These are phyloP conservation scores for Neelides sp. DNA, from an alignment of 1,140 invertebrate species.

Conservation along the genomic window DNA sequence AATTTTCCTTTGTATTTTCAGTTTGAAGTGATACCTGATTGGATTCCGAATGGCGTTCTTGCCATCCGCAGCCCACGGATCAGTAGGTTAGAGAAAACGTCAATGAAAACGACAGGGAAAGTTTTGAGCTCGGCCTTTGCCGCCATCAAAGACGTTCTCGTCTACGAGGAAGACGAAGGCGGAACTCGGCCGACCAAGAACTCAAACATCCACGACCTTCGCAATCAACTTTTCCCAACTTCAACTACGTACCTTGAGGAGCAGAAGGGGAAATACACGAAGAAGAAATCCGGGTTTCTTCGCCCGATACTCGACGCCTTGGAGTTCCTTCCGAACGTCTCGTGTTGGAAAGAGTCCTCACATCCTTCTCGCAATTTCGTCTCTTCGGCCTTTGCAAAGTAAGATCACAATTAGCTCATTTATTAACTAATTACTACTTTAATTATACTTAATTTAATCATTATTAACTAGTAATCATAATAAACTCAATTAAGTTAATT, in stretches of 20 bases:
- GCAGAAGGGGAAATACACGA: neutral
- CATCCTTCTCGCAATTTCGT: slow-evolving; percentile 15
- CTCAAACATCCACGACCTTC: neutral
- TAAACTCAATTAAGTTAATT: too few relatives aligned
- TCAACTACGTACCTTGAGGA: neutral
- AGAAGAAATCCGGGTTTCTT: neutral
- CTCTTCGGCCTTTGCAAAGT: slow-evolving; percentile 22
- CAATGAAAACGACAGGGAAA: slow-evolving; percentile 26
- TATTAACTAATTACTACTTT: too few relatives aligned
- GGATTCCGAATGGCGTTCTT: slow-evolving; percentile 28
- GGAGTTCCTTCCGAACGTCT: slow-evolving; percentile 18
- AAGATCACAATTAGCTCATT: neutral
- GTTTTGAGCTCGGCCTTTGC: slow-evolving; percentile 20
- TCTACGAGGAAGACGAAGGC: slow-evolving; percentile 5
- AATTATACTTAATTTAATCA: too few relatives aligned
- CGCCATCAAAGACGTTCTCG: slow-evolving; percentile 3
- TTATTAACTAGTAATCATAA: too few relatives aligned
- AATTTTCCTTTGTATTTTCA: slow-evolving; percentile 12
- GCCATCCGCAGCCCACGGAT: slow-evolving; percentile 23
- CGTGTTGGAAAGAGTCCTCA: slow-evolving; percentile 20
- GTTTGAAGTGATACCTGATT: slow-evolving; percentile 29
- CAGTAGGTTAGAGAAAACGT: slow-evolving; percentile 17
- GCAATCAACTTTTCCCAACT: neutral
- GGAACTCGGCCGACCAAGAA: neutral
- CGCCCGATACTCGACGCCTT: neutral